These are phyloP conservation scores for Hydrolagus colliei DNA, from an alignment of 2,797 vertebrate genomes.

Conservation along the genomic window DNA sequence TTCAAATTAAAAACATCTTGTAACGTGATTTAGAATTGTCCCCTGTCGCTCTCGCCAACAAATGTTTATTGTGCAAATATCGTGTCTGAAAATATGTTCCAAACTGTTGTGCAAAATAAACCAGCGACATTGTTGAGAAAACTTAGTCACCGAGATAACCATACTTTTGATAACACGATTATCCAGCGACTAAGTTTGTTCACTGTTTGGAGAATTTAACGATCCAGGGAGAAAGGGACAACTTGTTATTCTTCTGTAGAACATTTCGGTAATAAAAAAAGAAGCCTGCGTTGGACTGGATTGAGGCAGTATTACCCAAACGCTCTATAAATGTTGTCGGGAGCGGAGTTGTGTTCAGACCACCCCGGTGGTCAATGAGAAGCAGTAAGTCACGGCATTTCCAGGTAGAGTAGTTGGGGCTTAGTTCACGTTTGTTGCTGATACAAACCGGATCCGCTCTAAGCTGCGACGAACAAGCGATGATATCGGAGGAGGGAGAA, in stretches of 20 bases:
- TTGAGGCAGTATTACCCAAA: background rate
- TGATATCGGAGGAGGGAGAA: slow-evolving; percentile 32
- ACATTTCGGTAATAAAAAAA: background rate
- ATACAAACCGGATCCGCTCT: background rate
- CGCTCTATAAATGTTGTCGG: background rate
- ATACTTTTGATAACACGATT: background rate
- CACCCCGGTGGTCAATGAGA: background rate
- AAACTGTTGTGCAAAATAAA: slow-evolving; percentile 7
- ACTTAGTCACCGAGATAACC: background rate
- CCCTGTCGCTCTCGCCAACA: background rate
- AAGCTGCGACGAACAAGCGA: background rate
- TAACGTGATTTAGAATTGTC: background rate
- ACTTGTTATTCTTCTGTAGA: background rate
- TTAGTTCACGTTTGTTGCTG: background rate
- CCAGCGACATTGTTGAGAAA: background rate
- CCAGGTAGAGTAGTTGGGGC: background rate
- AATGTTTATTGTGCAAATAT: slow-evolving; percentile 11
- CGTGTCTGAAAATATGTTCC: slow-evolving; percentile 13
- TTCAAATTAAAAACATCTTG: no score
- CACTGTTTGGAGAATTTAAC: background rate
- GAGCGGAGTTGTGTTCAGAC: background rate
- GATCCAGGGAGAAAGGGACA: background rate
- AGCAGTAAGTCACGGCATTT: slow-evolving; percentile 2
- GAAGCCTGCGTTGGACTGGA: background rate
- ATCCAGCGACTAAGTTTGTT: slow-evolving; percentile 9